Evolutionary conservation across 2,797 vertebrate species (phyloP).

Genomic region (Spheniscus humboldti): DNA sequence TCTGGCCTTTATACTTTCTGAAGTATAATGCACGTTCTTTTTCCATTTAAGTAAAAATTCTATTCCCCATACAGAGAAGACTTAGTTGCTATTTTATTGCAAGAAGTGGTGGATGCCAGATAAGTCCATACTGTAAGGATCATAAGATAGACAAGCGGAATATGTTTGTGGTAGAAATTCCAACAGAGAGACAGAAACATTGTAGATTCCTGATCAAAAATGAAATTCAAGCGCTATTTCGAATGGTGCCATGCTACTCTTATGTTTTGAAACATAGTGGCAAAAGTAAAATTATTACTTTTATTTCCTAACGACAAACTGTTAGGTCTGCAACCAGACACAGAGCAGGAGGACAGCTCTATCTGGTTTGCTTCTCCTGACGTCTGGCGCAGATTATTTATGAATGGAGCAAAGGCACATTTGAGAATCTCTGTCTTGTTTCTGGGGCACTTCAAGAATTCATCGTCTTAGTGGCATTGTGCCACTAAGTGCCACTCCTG

Average conservation of each 20-base stretch:
- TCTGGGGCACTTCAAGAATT: neutral
- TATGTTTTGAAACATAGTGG: neutral
- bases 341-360: neutral
- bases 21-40: neutral
- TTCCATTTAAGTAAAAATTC: neutral
- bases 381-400: neutral
- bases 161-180: neutral
- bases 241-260: neutral
- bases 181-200: neutral
- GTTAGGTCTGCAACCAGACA: neutral
- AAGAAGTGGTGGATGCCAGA: neutral
- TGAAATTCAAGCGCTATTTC: neutral
- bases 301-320: neutral
- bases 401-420: neutral
- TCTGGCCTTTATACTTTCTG: neutral
- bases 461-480: neutral
- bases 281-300: neutral
- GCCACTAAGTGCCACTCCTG: neutral
- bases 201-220: neutral
- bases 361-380: neutral
- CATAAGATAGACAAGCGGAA: neutral
- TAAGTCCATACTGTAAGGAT: neutral
- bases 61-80: neutral
- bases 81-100: neutral
- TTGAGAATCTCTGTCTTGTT: neutral